These are phyloP conservation scores for Torymus tubicola DNA, from an alignment of 2,888 invertebrate species.

Conservation along the genomic window DNA sequence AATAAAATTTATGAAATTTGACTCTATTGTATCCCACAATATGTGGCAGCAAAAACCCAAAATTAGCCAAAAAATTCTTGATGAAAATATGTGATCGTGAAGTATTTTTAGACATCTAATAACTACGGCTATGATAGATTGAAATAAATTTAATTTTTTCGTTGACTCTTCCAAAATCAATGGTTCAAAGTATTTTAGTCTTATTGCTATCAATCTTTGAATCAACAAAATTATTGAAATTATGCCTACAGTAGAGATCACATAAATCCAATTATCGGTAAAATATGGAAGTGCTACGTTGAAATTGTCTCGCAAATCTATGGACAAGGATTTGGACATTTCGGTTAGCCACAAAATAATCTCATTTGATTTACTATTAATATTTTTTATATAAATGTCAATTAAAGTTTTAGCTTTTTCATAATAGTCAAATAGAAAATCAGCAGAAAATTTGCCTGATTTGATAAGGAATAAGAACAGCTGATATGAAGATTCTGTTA, in stretches of 20 bases:
- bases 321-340: background rate
- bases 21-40: constrained; percentile 12
- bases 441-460: background rate
- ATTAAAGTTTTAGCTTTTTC: too few species aligned
- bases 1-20: constrained; percentile 5
- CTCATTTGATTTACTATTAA: background rate
- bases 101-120: background rate
- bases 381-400: too few species aligned
- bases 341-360: background rate
- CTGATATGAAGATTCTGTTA: background rate
- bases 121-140: background rate
- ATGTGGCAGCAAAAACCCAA: constrained; percentile 29
- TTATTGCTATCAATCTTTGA: background rate
- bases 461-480: constrained; percentile 8
- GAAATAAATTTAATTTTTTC: background rate
- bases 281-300: background rate
- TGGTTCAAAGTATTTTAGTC: background rate
- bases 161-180: background rate
- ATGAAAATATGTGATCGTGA: background rate
- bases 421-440: background rate
- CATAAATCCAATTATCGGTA: background rate
- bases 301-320: background rate
- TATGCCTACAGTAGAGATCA: background rate
- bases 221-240: background rate
- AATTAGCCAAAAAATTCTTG: constrained; percentile 43